Percentiles rank a stretch among this genome's conserved stretches.
Evolutionary conservation across 1,140 invertebrate genomes (phyloP).

Genomic region (Amphibalanus amphitrite): DNA sequence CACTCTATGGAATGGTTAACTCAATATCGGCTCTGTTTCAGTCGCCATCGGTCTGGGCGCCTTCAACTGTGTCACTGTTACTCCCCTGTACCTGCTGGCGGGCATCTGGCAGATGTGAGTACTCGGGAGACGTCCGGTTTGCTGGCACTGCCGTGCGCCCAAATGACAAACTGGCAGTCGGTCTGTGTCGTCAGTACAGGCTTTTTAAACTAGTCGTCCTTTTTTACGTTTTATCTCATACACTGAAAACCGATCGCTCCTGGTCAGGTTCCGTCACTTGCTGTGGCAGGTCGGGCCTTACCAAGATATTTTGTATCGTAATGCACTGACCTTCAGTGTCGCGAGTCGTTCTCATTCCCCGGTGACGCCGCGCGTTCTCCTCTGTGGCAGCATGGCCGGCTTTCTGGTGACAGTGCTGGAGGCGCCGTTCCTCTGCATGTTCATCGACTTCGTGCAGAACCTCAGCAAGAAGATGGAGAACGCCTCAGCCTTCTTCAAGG

Average conservation of each 20-base stretch:
- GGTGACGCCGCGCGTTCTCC: background rate
- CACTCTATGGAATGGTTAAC: background rate
- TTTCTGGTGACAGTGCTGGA: constrained; percentile 72
- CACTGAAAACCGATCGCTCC: too few species aligned
- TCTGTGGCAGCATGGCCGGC: constrained; percentile 44
- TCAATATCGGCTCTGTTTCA: constrained; percentile 24
- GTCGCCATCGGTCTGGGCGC: constrained; percentile 76
- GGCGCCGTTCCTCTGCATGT: constrained; percentile 86
- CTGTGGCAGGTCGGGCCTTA: background rate
- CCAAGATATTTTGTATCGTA: background rate
- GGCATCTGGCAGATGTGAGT: constrained; percentile 73
- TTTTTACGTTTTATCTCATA: too few species aligned
- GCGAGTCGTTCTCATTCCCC: background rate
- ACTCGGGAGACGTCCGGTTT: too few species aligned
- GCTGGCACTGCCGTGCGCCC: too few species aligned
- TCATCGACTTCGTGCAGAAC: constrained; percentile 76
- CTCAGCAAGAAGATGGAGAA: constrained; percentile 61
- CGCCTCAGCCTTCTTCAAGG: constrained; percentile 76
- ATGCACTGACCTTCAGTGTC: background rate
- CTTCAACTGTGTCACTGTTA: constrained; percentile 53
- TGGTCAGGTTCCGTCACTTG: too few species aligned
- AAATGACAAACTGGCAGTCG: too few species aligned
- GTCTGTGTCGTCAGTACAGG: too few species aligned
- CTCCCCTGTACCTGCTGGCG: constrained; percentile 51
- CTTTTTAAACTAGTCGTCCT: too few species aligned